phyloP scores from a whole-genome alignment of 2,797 vertebrate genomes.

The Avahi laniger region DNA sequence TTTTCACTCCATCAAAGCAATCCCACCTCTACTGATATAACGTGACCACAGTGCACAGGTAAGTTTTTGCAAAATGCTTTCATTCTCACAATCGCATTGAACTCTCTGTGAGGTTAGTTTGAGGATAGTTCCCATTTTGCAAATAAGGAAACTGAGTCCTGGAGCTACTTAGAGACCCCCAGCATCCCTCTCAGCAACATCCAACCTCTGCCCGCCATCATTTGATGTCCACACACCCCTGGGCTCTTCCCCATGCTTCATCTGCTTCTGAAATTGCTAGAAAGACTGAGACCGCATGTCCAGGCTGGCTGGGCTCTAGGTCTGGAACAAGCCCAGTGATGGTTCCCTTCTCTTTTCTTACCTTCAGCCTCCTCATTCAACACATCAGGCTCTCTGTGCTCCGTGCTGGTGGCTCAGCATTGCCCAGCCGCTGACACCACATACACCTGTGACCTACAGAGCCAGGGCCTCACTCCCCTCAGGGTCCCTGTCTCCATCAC shows the following conservation, averaged over 20 bases:
- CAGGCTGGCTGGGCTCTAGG: not conserved
- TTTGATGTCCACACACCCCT: not conserved
- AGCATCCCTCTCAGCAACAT: not conserved
- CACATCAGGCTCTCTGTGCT: not conserved
- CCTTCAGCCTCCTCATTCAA: constrained; percentile 43
- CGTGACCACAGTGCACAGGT: not conserved
- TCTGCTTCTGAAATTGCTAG: not conserved
- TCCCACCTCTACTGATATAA: not conserved
- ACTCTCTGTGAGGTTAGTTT: not conserved
- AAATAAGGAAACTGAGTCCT: not conserved
- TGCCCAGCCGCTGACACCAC: constrained; percentile 59
- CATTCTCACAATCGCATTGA: not conserved
- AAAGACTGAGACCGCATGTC: not conserved
- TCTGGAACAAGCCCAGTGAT: not conserved
- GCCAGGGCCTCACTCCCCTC: constrained; percentile 19
- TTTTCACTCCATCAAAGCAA: not conserved
- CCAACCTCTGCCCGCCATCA: not conserved
- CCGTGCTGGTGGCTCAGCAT: not conserved
- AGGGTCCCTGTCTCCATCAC: constrained; percentile 34
- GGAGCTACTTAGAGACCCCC: not conserved
- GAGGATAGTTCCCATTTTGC: not conserved
- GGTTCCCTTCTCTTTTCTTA: not conserved
- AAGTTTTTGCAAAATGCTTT: not conserved
- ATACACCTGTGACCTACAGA: constrained; percentile 56
- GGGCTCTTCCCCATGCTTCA: not conserved